These are phyloP conservation scores for Narcine bancroftii DNA, from an alignment of 2,113 vertebrate genomes.

Conservation along the genomic window DNA sequence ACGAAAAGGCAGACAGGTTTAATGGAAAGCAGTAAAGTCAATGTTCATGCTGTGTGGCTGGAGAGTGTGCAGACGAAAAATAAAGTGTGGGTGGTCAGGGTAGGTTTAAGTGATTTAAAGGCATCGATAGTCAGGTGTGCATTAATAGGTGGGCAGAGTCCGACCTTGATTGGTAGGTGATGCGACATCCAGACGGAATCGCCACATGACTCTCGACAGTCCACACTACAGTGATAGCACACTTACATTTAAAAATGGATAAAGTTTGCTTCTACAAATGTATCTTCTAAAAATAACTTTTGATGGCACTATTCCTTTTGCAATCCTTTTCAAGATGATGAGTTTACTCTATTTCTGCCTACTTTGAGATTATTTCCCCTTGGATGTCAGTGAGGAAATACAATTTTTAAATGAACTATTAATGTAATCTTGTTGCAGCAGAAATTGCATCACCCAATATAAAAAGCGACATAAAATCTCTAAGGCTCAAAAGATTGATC, in stretches of 20 bases:
- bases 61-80: no score
- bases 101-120: no score
- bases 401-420: not conserved
- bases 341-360: not conserved
- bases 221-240: no score
- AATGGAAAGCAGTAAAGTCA: no score
- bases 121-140: no score
- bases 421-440: not conserved
- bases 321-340: not conserved
- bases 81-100: no score
- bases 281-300: not conserved
- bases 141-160: no score
- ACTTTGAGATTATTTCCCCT: constrained; percentile 3
- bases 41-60: no score
- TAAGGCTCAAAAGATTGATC: not conserved
- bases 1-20: no score
- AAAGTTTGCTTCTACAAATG: not conserved
- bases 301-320: not conserved
- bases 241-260: not conserved
- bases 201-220: no score
- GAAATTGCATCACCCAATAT: not conserved
- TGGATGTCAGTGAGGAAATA: not conserved
- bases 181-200: no score
- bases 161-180: no score
- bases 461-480: not conserved